A percentile compares a stretch with the other conserved stretches of the same genome.
phyloP scores from a whole-genome alignment of 2,888 invertebrate species.

The Protonemura montana region DNA sequence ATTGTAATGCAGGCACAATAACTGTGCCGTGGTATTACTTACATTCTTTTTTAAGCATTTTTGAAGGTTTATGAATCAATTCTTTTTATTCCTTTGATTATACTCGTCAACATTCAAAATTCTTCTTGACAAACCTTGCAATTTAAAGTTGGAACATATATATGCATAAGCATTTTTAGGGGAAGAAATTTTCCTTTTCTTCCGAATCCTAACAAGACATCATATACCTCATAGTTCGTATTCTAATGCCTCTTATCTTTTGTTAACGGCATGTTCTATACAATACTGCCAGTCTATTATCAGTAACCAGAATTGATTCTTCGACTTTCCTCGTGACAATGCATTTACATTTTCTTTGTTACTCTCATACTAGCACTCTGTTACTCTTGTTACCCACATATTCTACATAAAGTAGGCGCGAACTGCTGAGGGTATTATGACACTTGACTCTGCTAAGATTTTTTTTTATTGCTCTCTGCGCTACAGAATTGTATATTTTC shows the following conservation, averaged over 20 bases:
- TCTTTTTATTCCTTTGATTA: neutral
- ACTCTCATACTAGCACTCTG: neutral
- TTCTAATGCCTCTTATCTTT: neutral
- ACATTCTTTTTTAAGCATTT: neutral
- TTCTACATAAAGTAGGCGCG: neutral
- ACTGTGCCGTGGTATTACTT: neutral
- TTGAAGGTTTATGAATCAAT: neutral
- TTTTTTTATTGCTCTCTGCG: conserved; percentile 23
- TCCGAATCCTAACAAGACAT: neutral
- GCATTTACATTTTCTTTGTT: conserved; percentile 5
- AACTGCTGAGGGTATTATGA: neutral
- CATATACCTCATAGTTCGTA: neutral
- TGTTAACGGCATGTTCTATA: conserved; percentile 7
- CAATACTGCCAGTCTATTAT: neutral
- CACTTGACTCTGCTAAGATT: conserved; percentile 26
- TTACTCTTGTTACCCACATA: neutral
- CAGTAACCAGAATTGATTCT: conserved; percentile 19
- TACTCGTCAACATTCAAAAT: neutral
- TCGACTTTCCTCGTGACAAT: neutral
- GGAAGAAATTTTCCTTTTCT: neutral
- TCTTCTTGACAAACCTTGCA: neutral
- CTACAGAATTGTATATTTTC: neutral
- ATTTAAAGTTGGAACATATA: neutral
- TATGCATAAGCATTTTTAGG: neutral
- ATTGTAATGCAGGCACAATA: neutral